Base-by-base conservation (phyloP, 2,113 vertebrate species). In the Centropristis striata region DNA sequence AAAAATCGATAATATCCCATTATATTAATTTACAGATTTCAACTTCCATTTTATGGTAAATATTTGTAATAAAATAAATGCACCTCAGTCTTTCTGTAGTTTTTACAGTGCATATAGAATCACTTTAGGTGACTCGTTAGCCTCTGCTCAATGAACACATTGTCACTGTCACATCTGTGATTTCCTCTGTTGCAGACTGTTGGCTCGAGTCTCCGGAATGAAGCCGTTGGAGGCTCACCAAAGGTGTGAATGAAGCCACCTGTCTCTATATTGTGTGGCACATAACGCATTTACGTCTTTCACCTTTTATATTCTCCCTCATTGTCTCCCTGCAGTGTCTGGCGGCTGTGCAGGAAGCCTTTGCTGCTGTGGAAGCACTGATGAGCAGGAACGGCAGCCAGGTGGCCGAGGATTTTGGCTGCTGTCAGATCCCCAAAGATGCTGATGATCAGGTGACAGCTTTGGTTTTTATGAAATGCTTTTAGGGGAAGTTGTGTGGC, bases 221-320 rank as follows among this genome's bases (percentile, higher is more conserved):
- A 90, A 36, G 94, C 78, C 0, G 90, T 97, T n/a, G 96, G 96
- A 0, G 97, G 96, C 47, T 97, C 97, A 18, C 42, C 70, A 18
- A 91, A 96, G 95, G 96, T 97, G 84, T 36, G 90, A 63, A 13
- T 41, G 4, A 67, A 20, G 14, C 49, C 11, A 9, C 49, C 20
- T 65, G 13, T 54, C 47, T 44, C 10, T 57, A 16, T 16, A 39
- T 70, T 23, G 32, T 3, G 27, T 36, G 1, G 11, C 16, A 25
- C 16, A 1, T 2, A 10, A 32, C 14, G 0, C 15, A 16, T 28
- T 37, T 27, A 54, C 13, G n/a, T 28, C 39, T 57, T 21, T 13
- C 23, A 0, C n/a, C 66, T 16, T 10, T 64, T 55, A 21, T 16
- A 39, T 0, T 73, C 28, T 23, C 18, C 32, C 16, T 41, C 25